phyloP scores from a whole-genome alignment of 2,113 vertebrate species.

The human (Homo sapiens) region GRCh38 chr9:97552501-97553000 shows the following conservation, averaged over 20 bases:
- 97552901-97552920: conserved; percentile 6
- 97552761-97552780: background rate
- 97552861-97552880: background rate
- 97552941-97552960: background rate
- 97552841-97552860: background rate
- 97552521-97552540: background rate
- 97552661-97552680: background rate
- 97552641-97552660: background rate
- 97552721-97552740: rapidly evolving
- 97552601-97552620: background rate
- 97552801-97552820: background rate
- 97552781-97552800: background rate
- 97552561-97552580: background rate
- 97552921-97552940: background rate
- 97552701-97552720: background rate
- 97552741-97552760: background rate
- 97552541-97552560: background rate
- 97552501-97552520: background rate
- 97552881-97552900: conserved; percentile 27
- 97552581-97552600: background rate
- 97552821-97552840: background rate
- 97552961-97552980: background rate
- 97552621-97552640: background rate
- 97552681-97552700: background rate
- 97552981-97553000: background rate